phyloP scores from a whole-genome alignment of 2,797 vertebrate species.

The Aldrovandia affinis region DNA sequence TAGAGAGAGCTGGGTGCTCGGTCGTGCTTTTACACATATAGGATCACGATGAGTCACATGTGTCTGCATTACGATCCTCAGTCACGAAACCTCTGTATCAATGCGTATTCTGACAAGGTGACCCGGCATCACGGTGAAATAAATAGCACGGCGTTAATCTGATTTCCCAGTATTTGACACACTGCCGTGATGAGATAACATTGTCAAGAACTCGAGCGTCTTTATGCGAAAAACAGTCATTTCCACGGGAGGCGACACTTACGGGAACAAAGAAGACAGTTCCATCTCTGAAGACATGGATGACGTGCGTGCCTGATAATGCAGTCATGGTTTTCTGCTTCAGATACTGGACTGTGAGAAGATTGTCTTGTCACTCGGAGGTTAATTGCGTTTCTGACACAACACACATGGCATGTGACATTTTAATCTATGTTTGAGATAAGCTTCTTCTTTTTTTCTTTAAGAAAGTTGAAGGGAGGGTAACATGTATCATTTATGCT shows the following conservation, averaged over 20 bases:
- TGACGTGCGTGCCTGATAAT: background rate
- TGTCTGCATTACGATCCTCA: background rate
- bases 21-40: background rate
- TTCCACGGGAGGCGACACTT: background rate
- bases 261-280: background rate
- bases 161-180: background rate
- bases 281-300: background rate
- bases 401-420: background rate
- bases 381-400: conserved; percentile 20
- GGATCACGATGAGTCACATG: background rate
- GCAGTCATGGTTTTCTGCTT: background rate
- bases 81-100: background rate
- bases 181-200: background rate
- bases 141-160: background rate
- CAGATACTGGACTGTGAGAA: conserved; percentile 9
- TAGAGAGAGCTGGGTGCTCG: background rate
- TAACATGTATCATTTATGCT: background rate
- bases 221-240: background rate
- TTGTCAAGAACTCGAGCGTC: background rate
- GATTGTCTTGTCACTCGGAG: background rate
- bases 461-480: background rate
- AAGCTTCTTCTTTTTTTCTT: background rate
- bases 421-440: background rate
- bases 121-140: background rate
- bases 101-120: background rate